A percentile compares a stretch with the other conserved stretches of the same genome.
Evolutionary conservation across 2,797 vertebrate species (phyloP).

Genomic region (Botia kubotai): DNA sequence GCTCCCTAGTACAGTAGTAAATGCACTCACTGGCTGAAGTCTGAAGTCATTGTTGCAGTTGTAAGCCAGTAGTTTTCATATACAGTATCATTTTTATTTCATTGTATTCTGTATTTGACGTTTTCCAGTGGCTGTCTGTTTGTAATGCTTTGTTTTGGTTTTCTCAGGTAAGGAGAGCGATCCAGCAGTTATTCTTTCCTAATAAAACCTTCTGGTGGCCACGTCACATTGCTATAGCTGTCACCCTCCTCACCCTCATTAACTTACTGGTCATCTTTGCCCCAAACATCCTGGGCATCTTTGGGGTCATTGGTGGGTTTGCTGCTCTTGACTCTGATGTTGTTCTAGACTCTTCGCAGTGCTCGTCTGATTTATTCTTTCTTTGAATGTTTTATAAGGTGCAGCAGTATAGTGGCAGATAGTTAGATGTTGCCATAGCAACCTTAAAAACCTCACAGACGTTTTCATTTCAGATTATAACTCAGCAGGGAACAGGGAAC

Average conservation of each 20-base stretch:
- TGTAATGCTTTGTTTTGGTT: conserved; percentile 1
- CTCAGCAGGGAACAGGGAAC: no score
- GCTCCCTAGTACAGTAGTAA: no score
- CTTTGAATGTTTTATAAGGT: background rate
- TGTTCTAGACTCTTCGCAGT: background rate
- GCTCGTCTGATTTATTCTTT: background rate
- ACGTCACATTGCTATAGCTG: conserved; percentile 86
- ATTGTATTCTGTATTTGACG: no score
- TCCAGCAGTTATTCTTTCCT: conserved; percentile 94
- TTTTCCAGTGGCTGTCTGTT: background rate
- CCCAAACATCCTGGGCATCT: conserved; percentile 96
- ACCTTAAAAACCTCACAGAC: conserved; percentile 18
- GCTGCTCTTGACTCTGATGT: background rate
- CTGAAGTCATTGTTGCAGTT: no score
- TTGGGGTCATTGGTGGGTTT: conserved; percentile 92
- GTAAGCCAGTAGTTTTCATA: no score
- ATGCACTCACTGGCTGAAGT: no score
- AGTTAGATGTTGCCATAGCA: background rate
- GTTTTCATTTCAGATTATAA: conserved; percentile 11
- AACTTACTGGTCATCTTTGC: conserved; percentile 97
- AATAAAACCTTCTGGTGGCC: conserved; percentile 95
- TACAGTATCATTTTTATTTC: no score
- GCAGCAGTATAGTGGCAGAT: background rate
- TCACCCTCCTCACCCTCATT: conserved; percentile 86
- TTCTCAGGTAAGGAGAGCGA: conserved; percentile 90